Conservation (phyloP, 2,888 invertebrate genomes). For the Malthinus seriepunctatus region DNA sequence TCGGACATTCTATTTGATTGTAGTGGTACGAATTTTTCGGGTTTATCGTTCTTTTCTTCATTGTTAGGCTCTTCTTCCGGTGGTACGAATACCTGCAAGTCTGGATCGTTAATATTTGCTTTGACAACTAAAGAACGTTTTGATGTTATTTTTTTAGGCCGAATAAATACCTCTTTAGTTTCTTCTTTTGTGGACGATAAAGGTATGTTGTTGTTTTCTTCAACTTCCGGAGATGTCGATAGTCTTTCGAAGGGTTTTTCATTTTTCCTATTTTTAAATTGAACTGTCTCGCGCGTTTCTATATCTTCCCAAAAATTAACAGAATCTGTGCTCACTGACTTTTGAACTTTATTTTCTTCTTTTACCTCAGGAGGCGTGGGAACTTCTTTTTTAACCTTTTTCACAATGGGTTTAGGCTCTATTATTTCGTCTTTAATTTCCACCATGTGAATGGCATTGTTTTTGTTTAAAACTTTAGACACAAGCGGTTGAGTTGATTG, state of each 20-base stretch:
- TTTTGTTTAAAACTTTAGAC: constrained; percentile 41
- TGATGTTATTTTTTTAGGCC: constrained; percentile 40
- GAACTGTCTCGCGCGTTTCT: constrained; percentile 67
- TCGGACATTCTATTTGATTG: constrained; percentile 51
- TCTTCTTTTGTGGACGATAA: neutral
- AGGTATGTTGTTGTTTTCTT: neutral
- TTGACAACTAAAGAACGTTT: constrained; percentile 51
- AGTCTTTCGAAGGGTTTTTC: neutral
- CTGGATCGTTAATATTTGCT: constrained; percentile 48
- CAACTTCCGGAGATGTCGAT: neutral
- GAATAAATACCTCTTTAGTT: neutral
- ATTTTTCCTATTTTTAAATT: constrained; percentile 58
- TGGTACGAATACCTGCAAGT: constrained; percentile 46
- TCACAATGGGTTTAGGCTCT: neutral
- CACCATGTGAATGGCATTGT: constrained; percentile 33
- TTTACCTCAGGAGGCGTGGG: neutral
- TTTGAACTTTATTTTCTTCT: constrained; percentile 12
- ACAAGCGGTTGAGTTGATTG: constrained; percentile 37
- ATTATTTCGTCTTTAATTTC: constrained; percentile 32
- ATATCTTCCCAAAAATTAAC: constrained; percentile 70
- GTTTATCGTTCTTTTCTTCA: constrained; percentile 50
- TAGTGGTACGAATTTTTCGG: constrained; percentile 51
- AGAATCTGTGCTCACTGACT: constrained; percentile 30
- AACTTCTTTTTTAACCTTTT: neutral
- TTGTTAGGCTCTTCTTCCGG: constrained; percentile 43